Evolutionary conservation across 2,113 vertebrate genomes (phyloP), one percentile per base, ranked within the genome.

Genomic region (Aphelocoma coerulescens): DNA sequence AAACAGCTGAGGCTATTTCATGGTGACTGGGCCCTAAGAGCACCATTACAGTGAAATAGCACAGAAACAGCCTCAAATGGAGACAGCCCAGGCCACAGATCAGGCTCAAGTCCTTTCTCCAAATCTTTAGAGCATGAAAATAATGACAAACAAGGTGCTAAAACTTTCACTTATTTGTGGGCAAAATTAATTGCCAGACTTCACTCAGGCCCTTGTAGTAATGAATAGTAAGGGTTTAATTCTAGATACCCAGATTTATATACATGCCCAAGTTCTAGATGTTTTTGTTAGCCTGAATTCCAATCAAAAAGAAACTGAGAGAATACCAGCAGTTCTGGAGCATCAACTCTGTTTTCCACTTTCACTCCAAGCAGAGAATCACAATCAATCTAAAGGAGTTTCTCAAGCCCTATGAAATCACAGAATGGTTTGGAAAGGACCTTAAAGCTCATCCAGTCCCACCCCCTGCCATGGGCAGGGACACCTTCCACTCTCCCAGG

Each of bases 1-100:
- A 71, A 95, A 79, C 18, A 88, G 71, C 62, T 41, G 35, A 73
- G n/a, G 75, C 58, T 89, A 5, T 87, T 94, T 81, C 67, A 71
- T 67, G 68, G 51, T 79, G 87, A 57, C 43, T 62, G 46, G 78
- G 39, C 48, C 51, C 63, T 48, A 75, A 69, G 30, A 86, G 55
- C 37, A 37, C 58, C 46, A 33, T 7, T 35, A 65, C 30, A 78
- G 30, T 7, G 24, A 79, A 86, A 71, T 4, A 7, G 20, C 30
- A 76, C 41, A 22, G 69, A 7, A 20, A 30, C 18, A 66, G 59
- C 19, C 23, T 72, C n/a, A 41, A 37, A 66, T 20, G 5, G 22
- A 75, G 51, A 63, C 16, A 37, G 4, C 8, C 43, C 20, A 37
- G 55, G 63, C 62, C 74, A 91, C 67, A 44, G 16, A 63, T 4